A percentile compares a stretch with the other conserved stretches of the same genome.
These are phyloP conservation scores for Arnoldichthys spilopterus DNA, from an alignment of 2,797 vertebrate genomes.

Conservation along the genomic window DNA sequence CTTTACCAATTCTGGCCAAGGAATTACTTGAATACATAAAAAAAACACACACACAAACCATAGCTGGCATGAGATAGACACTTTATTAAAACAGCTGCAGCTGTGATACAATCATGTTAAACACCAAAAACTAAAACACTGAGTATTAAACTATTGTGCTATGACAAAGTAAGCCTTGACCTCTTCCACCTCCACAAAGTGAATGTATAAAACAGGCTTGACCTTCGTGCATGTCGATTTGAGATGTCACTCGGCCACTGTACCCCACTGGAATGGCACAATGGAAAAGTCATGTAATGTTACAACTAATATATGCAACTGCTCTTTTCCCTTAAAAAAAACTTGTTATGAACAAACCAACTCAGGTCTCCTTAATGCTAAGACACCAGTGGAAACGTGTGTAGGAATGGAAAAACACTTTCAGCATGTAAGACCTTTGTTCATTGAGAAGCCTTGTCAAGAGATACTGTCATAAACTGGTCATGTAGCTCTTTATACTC, in stretches of 20 bases:
- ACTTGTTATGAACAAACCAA: constrained; percentile 52
- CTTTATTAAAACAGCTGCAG: constrained; percentile 18
- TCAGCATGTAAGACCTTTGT: constrained; percentile 44
- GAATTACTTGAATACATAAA: constrained; percentile 8
- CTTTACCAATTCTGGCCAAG: constrained; percentile 21
- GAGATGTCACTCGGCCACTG: constrained; percentile 32
- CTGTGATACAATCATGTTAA: neutral
- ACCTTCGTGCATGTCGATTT: constrained; percentile 51
- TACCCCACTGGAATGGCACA: constrained; percentile 40
- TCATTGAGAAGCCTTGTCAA: constrained; percentile 45
- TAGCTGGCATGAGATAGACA: neutral
- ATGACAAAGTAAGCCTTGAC: neutral
- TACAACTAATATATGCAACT: constrained; percentile 55
- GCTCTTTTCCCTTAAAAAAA: constrained; percentile 48
- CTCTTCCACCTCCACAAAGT: neutral
- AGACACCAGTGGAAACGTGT: constrained; percentile 31
- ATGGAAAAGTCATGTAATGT: constrained; percentile 40
- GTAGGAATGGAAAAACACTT: constrained; percentile 38
- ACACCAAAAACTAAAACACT: neutral
- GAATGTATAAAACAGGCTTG: constrained; percentile 39
- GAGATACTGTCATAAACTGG: constrained; percentile 49
- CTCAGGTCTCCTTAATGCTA: constrained; percentile 65
- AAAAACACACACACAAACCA: neutral
- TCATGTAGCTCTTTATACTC: constrained; percentile 66
- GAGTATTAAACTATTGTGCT: constrained; percentile 15